Evolutionary conservation across 2,113 vertebrate species (phyloP).

Genomic region (Melospiza georgiana): DNA sequence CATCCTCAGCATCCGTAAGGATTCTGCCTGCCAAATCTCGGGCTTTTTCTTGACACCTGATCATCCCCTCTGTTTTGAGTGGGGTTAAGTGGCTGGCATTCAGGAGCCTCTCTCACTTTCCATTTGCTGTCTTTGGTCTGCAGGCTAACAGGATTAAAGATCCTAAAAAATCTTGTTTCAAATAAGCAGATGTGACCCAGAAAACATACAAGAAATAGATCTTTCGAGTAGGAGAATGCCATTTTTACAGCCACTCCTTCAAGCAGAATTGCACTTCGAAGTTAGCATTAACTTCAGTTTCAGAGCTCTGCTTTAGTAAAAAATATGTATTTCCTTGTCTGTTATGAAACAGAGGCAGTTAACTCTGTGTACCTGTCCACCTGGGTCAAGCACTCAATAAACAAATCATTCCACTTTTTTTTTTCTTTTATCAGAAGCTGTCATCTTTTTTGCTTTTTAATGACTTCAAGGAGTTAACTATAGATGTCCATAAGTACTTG

Average conservation of each 20-base stretch:
- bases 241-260: constrained; percentile 69
- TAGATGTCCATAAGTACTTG: neutral
- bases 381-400: neutral
- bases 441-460: neutral
- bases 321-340: constrained; percentile 26
- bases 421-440: neutral
- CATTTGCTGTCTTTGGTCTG: constrained; percentile 63
- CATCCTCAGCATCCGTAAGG: constrained; percentile 46
- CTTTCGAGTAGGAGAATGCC: constrained; percentile 71
- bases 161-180: constrained; percentile 67
- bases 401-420: neutral
- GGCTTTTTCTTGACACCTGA: constrained; percentile 62
- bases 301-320: constrained; percentile 9
- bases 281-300: constrained; percentile 51
- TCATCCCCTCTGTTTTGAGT: constrained; percentile 63
- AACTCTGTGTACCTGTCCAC: neutral
- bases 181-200: constrained; percentile 70
- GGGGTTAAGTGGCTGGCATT: constrained; percentile 64
- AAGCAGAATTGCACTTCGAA: constrained; percentile 56
- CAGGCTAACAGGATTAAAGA: constrained; percentile 70
- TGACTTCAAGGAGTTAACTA: neutral
- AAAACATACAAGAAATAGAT: constrained; percentile 70
- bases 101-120: constrained; percentile 57
- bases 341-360: neutral
- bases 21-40: constrained; percentile 60